Base-by-base conservation (phyloP, 2,888 invertebrate genomes). In the Colostygia pectinataria region DNA sequence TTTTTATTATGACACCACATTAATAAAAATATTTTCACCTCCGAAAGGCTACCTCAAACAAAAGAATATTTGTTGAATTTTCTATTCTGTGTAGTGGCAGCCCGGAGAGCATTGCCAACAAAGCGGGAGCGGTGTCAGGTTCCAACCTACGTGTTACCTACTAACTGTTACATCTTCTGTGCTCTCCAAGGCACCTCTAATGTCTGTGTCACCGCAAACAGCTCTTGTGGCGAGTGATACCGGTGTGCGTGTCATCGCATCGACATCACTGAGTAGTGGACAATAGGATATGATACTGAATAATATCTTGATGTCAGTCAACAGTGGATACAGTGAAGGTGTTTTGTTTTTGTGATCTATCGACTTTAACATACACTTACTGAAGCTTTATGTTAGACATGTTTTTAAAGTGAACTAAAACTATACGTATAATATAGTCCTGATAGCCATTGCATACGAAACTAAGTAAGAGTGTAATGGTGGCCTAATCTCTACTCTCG, bases 41-140 rank as follows among this genome's bases (percentile, higher is more conserved):
- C 45, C 50, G 51, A 55, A 58, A 57, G 48, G 55, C 52, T 50
- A 54, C 40, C 50, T 42, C 55, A 61, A 55, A 59, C 55, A 59
- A 57, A 51, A 51, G 50, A 36, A 41, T 57, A 50, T 59, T 56
- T 57, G 57, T 55, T 55, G 61, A 62, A 58, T 61, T 59, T 59
- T 63, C 57, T 59, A 64, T 61, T 63, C 45, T 37, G 46, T 55
- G 61, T 58, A 68, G 73, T 68, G 68, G 58, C 55, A 18, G 42
- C 7, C 54, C 67, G 66, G 61, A 82, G 82, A 82, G 81, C 77
- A 70, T 57, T 71, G 77, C 73, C 77, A 83, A 84, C 80, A 80
- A 56, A 51, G 66, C 58, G 67, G 69, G 63, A 69, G 71, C 66
- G 66, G 70, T 70, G 67, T 86, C 82, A 61, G 74, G 79, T 86